Conservation (phyloP, 2,797 vertebrate genomes). For the Chrysolophus pictus region DNA sequence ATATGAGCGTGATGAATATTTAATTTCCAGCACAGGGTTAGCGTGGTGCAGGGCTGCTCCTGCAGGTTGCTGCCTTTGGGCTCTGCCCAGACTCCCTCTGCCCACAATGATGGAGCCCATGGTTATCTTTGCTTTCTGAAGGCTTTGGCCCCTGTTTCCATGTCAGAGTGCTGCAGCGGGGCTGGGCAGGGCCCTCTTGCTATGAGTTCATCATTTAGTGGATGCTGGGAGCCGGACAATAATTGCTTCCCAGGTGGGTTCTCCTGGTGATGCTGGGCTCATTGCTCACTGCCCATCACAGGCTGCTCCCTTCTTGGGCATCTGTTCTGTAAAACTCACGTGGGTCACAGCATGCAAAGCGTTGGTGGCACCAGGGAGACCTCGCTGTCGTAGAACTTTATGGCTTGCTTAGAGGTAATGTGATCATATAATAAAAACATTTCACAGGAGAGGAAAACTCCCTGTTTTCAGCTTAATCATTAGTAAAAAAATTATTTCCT, state of each 20-base stretch:
- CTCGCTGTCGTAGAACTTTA: accelerated
- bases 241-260: not conserved
- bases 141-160: not conserved
- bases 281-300: not conserved
- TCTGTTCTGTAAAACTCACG: accelerated
- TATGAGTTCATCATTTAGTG: not conserved
- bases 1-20: conserved; percentile 84
- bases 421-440: not conserved
- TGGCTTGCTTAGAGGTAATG: not conserved
- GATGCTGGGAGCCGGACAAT: not conserved
- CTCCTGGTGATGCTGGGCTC: not conserved
- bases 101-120: not conserved
- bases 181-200: not conserved
- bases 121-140: not conserved
- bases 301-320: accelerated
- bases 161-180: not conserved
- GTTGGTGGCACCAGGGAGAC: not conserved
- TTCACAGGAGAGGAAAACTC: conserved; percentile 13
- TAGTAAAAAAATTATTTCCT: conserved; percentile 66
- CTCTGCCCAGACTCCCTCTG: not conserved
- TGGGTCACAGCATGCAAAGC: accelerated
- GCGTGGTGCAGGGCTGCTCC: not conserved
- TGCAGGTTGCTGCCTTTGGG: not conserved
- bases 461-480: conserved; percentile 9
- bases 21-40: conserved; percentile 76